phyloP scores from a whole-genome alignment of 2,113 vertebrate species.

The Platysternon megacephalum region DNA sequence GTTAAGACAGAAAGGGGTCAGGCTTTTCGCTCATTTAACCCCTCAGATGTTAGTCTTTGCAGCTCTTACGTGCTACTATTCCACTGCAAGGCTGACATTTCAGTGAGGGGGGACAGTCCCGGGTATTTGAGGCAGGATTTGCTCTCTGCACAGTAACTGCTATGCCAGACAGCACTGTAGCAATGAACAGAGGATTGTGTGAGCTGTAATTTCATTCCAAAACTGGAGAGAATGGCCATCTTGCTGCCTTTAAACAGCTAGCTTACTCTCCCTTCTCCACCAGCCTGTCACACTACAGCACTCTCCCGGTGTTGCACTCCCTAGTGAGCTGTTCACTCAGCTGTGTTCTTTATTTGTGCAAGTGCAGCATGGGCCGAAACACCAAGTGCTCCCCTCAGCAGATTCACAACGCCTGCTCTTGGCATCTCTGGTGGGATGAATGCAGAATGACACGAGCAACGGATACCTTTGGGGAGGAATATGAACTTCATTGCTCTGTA shows the following conservation, averaged over 20 bases:
- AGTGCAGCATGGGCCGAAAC: neutral
- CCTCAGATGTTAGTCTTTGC: neutral
- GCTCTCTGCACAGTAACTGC: neutral
- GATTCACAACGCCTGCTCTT: neutral
- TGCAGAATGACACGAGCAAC: neutral
- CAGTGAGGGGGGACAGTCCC: neutral
- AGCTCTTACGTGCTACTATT: fast-evolving
- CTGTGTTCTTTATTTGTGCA: neutral
- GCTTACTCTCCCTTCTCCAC: neutral
- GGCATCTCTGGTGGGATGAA: neutral
- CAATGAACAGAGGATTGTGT: neutral
- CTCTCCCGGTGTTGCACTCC: neutral
- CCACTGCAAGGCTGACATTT: neutral
- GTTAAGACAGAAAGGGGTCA: neutral
- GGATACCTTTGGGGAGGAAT: neutral
- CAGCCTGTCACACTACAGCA: neutral
- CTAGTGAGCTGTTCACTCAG: neutral
- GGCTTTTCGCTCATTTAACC: too few relatives aligned
- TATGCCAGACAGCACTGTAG: neutral
- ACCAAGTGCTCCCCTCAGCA: neutral
- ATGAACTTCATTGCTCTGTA: neutral
- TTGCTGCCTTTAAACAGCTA: neutral
- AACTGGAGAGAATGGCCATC: neutral
- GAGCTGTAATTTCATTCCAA: neutral
- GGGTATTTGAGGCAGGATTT: too few relatives aligned